Percentiles rank a stretch among this genome's conserved stretches.
phyloP scores from a whole-genome alignment of 2,797 vertebrate genomes.

The Buceros bicornis region DNA sequence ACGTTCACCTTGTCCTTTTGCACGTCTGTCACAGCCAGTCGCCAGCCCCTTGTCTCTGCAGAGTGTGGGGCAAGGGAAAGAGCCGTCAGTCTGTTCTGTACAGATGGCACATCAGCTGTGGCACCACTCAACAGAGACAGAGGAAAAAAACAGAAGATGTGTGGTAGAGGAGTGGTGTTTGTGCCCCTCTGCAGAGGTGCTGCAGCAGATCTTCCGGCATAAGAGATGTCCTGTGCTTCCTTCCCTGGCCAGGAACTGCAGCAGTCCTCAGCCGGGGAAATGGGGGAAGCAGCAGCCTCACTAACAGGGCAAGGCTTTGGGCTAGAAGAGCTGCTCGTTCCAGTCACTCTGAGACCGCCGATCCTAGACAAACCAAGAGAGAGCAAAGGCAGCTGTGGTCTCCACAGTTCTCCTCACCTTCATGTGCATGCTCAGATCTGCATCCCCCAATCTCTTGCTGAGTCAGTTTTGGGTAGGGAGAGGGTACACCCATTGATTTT shows the following conservation, averaged over 20 bases:
- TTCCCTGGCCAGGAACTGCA: not conserved
- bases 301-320: not conserved
- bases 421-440: rapidly evolving
- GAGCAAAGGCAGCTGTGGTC: not conserved
- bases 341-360: not conserved
- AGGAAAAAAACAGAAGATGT: not conserved
- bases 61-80: not conserved
- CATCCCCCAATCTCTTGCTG: not conserved
- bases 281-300: not conserved
- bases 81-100: not conserved
- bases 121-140: rapidly evolving
- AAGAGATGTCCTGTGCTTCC: not conserved
- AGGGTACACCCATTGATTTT: not conserved
- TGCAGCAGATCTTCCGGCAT: not conserved
- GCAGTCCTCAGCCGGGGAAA: not conserved
- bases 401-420: not conserved
- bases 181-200: not conserved
- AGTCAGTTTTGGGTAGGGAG: not conserved
- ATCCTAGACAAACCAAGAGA: not conserved
- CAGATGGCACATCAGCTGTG: slow-evolving; percentile 22
- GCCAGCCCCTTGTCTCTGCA: not conserved
- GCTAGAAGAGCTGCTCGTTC: not conserved
- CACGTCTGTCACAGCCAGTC: not conserved
- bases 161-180: not conserved
- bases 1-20: slow-evolving; percentile 42